A percentile compares a stretch with the other conserved stretches of the same genome.
Conservation (phyloP, 2,888 invertebrate genomes). For the Gastracanthus pulcherrimus region DNA sequence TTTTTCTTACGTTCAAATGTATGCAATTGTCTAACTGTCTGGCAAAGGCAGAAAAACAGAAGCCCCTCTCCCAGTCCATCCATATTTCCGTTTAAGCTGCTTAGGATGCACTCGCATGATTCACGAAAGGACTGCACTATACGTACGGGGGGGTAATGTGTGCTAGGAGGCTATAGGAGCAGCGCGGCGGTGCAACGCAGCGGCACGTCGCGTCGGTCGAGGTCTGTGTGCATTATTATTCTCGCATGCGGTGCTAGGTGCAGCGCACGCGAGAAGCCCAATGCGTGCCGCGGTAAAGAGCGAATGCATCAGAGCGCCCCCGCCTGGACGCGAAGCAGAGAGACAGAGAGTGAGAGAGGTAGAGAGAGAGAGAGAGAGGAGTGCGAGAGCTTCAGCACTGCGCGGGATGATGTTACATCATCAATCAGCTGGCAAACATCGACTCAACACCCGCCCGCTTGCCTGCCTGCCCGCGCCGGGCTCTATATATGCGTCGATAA, state of each 20-base stretch:
- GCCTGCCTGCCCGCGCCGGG: constrained; percentile 57
- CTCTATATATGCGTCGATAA: constrained; percentile 59
- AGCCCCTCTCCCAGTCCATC: background rate
- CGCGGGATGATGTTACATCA: constrained; percentile 75
- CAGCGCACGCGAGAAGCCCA: constrained; percentile 14
- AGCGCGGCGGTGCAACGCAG: background rate
- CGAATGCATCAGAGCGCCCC: constrained; percentile 21
- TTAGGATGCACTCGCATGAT: constrained; percentile 17
- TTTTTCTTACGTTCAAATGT: too few relatives aligned
- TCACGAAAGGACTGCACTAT: constrained; percentile 12
- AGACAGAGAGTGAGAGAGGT: constrained; percentile 45
- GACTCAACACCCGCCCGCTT: constrained; percentile 73
- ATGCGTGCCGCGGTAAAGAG: constrained; percentile 35
- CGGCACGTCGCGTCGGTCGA: background rate
- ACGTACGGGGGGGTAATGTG: background rate
- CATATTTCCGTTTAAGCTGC: constrained; percentile 8
- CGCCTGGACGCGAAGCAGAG: background rate
- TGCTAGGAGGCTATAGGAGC: constrained; percentile 27
- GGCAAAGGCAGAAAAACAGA: background rate
- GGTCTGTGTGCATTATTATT: constrained; percentile 31
- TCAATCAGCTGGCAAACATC: constrained; percentile 76
- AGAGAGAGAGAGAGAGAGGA: constrained; percentile 59
- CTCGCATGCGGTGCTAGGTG: constrained; percentile 16
- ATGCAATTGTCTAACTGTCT: background rate
- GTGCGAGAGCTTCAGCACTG: constrained; percentile 38